These are phyloP conservation scores for Glaucomys volans DNA, from an alignment of 2,113 vertebrate species.

Conservation along the genomic window DNA sequence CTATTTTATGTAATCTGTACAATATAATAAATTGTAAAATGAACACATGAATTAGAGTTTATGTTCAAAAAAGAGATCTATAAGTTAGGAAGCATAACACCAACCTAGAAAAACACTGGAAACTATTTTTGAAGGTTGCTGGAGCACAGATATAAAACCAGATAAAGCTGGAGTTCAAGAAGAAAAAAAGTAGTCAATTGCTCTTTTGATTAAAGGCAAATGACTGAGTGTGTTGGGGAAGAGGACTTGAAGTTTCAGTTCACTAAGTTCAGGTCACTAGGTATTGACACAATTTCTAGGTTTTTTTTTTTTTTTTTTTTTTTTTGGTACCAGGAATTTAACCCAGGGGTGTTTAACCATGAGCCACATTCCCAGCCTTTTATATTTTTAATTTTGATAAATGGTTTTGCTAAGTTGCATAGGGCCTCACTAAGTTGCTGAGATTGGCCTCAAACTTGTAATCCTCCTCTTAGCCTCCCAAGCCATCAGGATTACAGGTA, in stretches of 20 bases:
- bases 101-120: background rate
- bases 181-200: background rate
- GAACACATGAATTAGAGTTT: background rate
- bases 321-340: too few relatives aligned
- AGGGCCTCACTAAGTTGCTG: too few relatives aligned
- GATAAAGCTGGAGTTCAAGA: background rate
- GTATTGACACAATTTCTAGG: background rate
- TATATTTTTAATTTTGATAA: too few relatives aligned
- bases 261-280: background rate
- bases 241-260: background rate
- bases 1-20: background rate
- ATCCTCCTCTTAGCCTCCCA: too few relatives aligned
- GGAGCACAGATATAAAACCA: background rate
- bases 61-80: background rate
- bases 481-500: too few relatives aligned
- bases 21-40: background rate
- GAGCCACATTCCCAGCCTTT: too few relatives aligned
- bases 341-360: too few relatives aligned
- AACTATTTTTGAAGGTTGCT: background rate
- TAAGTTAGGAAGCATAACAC: background rate
- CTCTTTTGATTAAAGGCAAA: background rate
- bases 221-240: background rate
- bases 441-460: too few relatives aligned
- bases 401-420: too few relatives aligned
- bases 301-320: too few relatives aligned